Evolutionary conservation across 2,888 invertebrate species (phyloP).

Genomic region (Drosophila pullipes): DNA sequence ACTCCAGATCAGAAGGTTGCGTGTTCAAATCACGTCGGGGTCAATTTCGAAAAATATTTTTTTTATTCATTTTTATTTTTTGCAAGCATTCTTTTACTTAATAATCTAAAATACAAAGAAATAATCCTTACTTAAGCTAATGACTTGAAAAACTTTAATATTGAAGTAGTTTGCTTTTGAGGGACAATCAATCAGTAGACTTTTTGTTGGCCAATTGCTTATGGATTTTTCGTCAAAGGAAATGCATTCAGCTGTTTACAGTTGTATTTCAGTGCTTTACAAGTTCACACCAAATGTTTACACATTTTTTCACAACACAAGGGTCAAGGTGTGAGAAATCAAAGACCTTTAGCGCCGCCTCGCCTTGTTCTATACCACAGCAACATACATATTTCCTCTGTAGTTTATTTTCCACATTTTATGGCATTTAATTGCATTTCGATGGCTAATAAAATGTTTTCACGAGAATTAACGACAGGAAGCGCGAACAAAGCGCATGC

Average conservation of each 20-base stretch:
- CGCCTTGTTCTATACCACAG: neutral
- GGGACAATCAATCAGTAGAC: neutral
- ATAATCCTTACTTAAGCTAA: neutral
- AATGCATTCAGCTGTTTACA: slow-evolving; percentile 9
- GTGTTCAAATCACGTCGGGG: slow-evolving; percentile 79
- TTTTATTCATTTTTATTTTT: slow-evolving; percentile 9
- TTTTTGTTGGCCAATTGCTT: neutral
- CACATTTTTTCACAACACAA: slow-evolving; percentile 37
- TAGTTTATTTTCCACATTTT: slow-evolving; percentile 47
- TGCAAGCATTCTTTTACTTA: neutral
- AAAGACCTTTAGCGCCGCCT: slow-evolving; percentile 67
- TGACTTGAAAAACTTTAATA: neutral
- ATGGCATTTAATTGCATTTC: slow-evolving; percentile 74
- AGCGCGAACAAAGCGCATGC: slow-evolving; percentile 59
- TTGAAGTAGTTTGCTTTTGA: neutral
- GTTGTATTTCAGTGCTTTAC: slow-evolving; percentile 25
- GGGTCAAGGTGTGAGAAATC: slow-evolving; percentile 65
- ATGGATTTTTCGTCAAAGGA: neutral
- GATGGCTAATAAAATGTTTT: slow-evolving; percentile 74
- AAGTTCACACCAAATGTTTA: slow-evolving; percentile 72
- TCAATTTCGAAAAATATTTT: slow-evolving; percentile 16
- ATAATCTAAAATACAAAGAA: neutral
- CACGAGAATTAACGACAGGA: slow-evolving; percentile 73
- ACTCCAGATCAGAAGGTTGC: slow-evolving; percentile 79
- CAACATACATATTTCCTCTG: slow-evolving; percentile 3